These are phyloP conservation scores for Pilophorus perplexus DNA, from an alignment of 2,888 invertebrate species.

Conservation along the genomic window DNA sequence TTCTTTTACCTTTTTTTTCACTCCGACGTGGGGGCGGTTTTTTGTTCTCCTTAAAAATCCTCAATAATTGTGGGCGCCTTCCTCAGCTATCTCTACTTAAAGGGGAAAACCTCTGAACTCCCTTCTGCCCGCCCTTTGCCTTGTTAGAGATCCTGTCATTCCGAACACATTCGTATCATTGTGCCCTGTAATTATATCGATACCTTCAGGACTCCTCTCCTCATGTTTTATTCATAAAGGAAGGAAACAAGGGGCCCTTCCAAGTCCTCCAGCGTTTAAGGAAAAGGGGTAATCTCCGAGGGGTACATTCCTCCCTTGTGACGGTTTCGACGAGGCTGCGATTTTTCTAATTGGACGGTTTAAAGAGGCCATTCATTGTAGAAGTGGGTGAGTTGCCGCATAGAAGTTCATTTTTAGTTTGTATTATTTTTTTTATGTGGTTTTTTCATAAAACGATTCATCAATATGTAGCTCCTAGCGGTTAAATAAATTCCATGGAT, in stretches of 20 bases:
- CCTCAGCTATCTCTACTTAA: slow-evolving; percentile 24
- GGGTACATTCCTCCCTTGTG: slow-evolving; percentile 13
- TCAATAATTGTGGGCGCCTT: slow-evolving; percentile 23
- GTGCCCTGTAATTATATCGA: slow-evolving; percentile 33
- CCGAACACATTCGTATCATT: slow-evolving; percentile 35
- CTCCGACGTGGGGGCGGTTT: not conserved
- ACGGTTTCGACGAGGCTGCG: too few species aligned
- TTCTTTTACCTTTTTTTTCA: slow-evolving; percentile 9
- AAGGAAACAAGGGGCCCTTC: slow-evolving; percentile 28
- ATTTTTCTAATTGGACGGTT: too few species aligned
- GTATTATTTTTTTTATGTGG: too few species aligned
- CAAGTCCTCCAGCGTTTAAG: slow-evolving; percentile 3
- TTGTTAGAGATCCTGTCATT: slow-evolving; percentile 36
- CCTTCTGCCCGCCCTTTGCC: not conserved
- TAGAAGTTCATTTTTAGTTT: too few species aligned
- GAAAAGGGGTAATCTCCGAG: slow-evolving; percentile 13
- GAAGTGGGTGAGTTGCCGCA: too few species aligned
- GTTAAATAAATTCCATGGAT: too few species aligned
- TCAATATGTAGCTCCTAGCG: too few species aligned
- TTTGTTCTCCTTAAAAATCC: slow-evolving; percentile 11
- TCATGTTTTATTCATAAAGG: slow-evolving; percentile 29
- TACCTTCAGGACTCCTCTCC: slow-evolving; percentile 27
- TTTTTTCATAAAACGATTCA: too few species aligned
- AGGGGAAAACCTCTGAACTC: slow-evolving; percentile 16
- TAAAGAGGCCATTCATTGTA: too few species aligned